Evolutionary conservation across 2,113 vertebrate species (phyloP).

Genomic region (Notechis scutatus): DNA sequence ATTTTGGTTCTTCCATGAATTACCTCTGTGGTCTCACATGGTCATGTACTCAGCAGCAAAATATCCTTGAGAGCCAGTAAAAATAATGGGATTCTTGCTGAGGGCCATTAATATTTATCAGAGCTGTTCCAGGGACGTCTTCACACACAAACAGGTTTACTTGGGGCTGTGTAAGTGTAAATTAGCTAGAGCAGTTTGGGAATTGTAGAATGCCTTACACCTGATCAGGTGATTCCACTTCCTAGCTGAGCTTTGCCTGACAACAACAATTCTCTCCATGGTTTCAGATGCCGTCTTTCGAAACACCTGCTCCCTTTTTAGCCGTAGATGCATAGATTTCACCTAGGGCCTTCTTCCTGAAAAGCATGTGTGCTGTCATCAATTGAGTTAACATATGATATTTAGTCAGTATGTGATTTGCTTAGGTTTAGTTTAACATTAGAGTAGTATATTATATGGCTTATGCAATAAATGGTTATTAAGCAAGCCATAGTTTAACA

Average conservation of each 20-base stretch:
- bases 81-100: neutral
- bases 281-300: neutral
- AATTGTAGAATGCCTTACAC: neutral
- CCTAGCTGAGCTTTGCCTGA: neutral
- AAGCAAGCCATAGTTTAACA: neutral
- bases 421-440: neutral
- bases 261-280: neutral
- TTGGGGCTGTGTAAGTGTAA: neutral
- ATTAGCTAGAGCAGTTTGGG: neutral
- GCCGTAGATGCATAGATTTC: neutral
- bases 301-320: neutral
- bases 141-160: neutral
- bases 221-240: neutral
- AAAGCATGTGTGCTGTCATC: neutral
- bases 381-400: neutral
- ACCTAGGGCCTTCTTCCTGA: neutral
- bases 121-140: neutral
- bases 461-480: neutral
- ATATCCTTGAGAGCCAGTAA: neutral
- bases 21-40: neutral
- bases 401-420: neutral
- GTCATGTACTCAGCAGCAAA: neutral
- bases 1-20: neutral
- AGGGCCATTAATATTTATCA: neutral
- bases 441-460: neutral